Conservation (phyloP, 2,888 invertebrate species). For the Parapristionchus giblindavisi region DNA sequence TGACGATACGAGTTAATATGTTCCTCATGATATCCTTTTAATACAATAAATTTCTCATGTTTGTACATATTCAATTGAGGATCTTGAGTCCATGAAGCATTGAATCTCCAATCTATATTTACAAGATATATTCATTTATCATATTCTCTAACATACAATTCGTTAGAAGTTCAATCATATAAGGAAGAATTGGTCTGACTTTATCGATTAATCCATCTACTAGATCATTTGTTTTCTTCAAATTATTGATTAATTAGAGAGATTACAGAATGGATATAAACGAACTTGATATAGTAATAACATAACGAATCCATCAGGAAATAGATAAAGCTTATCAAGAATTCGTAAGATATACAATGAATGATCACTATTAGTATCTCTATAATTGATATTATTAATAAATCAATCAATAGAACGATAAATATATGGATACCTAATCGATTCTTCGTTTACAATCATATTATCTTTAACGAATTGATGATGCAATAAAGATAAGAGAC, state of each 20-base stretch:
- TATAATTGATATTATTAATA: no score
- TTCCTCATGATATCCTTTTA: no score
- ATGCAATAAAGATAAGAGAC: no score
- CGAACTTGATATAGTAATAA: background rate
- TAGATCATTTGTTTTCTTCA: background rate
- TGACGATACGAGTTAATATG: background rate
- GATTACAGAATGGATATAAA: background rate
- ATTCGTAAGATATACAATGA: background rate
- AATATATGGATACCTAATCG: no score
- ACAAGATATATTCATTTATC: background rate
- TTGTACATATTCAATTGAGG: no score
- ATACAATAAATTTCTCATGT: background rate
- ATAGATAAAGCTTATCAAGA: background rate
- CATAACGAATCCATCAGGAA: slow-evolving; percentile 1
- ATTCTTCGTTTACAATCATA: no score
- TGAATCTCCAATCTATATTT: background rate
- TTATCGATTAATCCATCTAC: background rate
- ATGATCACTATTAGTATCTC: background rate
- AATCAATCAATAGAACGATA: no score
- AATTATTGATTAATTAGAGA: no score
- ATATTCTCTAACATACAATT: background rate
- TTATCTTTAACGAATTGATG: no score
- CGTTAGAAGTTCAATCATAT: no score
- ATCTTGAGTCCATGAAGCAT: background rate
- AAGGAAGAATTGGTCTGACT: background rate